A percentile compares a stretch with the other conserved stretches of the same genome.
phyloP scores from a whole-genome alignment of 2,888 invertebrate species.

The Anarsia innoxiella region DNA sequence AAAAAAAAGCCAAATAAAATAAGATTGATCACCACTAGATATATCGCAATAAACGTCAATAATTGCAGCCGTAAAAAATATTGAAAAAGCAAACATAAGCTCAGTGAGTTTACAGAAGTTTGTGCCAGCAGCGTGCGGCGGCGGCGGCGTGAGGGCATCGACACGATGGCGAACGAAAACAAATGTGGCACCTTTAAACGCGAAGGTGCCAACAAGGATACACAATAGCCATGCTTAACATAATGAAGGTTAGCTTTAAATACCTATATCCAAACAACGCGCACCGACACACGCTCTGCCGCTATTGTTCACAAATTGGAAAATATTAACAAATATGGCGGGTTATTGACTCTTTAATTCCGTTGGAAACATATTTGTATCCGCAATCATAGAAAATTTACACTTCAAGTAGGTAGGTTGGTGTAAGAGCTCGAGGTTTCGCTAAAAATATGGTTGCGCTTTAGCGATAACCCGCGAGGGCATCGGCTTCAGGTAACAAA shows the following conservation, averaged over 20 bases:
- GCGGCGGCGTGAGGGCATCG: constrained; percentile 38
- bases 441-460: constrained; percentile 49
- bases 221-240: constrained; percentile 17
- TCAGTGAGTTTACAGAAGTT: constrained; percentile 34
- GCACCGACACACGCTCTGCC: too few relatives aligned
- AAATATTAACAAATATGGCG: constrained; percentile 10
- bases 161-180: constrained; percentile 34
- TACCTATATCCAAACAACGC: constrained; percentile 5
- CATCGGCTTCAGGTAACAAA: constrained; percentile 47
- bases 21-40: too few relatives aligned
- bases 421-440: constrained; percentile 40
- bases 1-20: too few relatives aligned
- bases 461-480: constrained; percentile 38
- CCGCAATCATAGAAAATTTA: constrained; percentile 58
- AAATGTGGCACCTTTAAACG: constrained; percentile 27
- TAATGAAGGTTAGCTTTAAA: constrained; percentile 8
- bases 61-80: constrained; percentile 34
- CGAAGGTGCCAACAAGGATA: constrained; percentile 21
- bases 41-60: constrained; percentile 30
- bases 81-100: constrained; percentile 38
- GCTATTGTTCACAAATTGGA: constrained; percentile 2
- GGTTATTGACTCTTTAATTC: constrained; percentile 50
- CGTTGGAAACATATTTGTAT: constrained; percentile 46
- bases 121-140: too few relatives aligned
- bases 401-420: constrained; percentile 42